Evolutionary conservation across 1,140 invertebrate species (phyloP).

Genomic region (Notospermus geniculatus): DNA sequence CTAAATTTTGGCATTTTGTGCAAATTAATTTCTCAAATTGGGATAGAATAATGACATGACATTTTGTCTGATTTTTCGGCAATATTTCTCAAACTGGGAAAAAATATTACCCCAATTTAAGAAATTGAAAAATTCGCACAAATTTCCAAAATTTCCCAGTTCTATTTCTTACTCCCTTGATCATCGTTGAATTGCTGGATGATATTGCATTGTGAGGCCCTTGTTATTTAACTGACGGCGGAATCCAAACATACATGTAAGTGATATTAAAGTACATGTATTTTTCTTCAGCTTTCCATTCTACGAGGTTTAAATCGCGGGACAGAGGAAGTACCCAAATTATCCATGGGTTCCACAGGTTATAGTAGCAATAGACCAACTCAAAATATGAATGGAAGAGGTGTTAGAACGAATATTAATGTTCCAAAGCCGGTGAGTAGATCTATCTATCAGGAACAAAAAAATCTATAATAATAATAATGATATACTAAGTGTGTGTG

Average conservation of each 20-base stretch:
- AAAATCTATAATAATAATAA: background rate
- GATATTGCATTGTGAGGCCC: background rate
- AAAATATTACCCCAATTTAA: background rate
- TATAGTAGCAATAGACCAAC: slow-evolving; percentile 91
- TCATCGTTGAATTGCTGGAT: background rate
- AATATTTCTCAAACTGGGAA: background rate
- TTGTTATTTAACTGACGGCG: background rate
- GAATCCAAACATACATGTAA: background rate
- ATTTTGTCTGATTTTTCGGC: too few species aligned
- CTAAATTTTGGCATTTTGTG: background rate
- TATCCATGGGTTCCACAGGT: slow-evolving; percentile 82
- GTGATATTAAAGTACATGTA: background rate
- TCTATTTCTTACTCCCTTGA: too few species aligned
- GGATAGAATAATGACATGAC: too few species aligned
- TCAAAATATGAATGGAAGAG: slow-evolving; percentile 83
- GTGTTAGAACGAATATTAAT: slow-evolving; percentile 92
- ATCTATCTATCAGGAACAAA: background rate
- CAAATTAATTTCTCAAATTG: background rate
- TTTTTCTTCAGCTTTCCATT: background rate
- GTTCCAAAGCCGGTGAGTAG: slow-evolving; percentile 75
- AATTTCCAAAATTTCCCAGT: too few species aligned
- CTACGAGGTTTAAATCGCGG: background rate
- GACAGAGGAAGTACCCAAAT: slow-evolving; percentile 72
- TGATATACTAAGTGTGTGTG: too few species aligned
- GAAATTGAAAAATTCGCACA: too few species aligned